Evolutionary conservation across 2,888 invertebrate species (phyloP).

Genomic region (Bruchidius siliquastri): DNA sequence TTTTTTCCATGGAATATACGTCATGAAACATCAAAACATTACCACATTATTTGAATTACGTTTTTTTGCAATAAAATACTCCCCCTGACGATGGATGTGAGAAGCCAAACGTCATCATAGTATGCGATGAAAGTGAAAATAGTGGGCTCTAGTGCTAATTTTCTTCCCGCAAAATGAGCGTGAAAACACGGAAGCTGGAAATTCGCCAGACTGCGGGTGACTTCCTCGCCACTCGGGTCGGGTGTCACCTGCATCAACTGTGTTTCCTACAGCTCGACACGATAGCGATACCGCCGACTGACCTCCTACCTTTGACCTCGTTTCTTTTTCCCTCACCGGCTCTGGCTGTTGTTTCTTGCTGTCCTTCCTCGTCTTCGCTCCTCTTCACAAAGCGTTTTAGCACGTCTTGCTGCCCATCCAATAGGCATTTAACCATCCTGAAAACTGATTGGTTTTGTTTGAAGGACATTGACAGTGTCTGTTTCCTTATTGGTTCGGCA

Average conservation of each 20-base stretch:
- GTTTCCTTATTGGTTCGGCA: too few relatives aligned
- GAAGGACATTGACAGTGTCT: too few relatives aligned
- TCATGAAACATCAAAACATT: too few relatives aligned
- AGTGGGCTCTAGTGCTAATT: neutral
- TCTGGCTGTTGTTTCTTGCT: neutral
- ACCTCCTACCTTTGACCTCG: neutral
- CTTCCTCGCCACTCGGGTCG: neutral
- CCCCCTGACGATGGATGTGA: too few relatives aligned
- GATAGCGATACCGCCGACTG: neutral
- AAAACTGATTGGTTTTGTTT: too few relatives aligned
- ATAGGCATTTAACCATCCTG: too few relatives aligned
- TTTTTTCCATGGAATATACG: too few relatives aligned
- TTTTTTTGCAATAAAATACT: too few relatives aligned
- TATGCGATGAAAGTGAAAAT: too few relatives aligned
- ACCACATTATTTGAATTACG: too few relatives aligned
- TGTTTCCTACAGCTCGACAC: neutral
- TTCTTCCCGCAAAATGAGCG: neutral
- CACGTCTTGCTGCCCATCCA: too few relatives aligned
- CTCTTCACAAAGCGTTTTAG: neutral
- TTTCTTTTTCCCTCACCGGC: neutral
- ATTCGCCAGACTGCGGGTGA: neutral
- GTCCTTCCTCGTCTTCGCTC: neutral
- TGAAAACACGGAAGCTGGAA: neutral
- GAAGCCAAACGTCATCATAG: too few relatives aligned
- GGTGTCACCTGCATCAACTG: neutral